phyloP scores from a whole-genome alignment of 2,113 vertebrate genomes.

The Coregonus clupeaformis region DNA sequence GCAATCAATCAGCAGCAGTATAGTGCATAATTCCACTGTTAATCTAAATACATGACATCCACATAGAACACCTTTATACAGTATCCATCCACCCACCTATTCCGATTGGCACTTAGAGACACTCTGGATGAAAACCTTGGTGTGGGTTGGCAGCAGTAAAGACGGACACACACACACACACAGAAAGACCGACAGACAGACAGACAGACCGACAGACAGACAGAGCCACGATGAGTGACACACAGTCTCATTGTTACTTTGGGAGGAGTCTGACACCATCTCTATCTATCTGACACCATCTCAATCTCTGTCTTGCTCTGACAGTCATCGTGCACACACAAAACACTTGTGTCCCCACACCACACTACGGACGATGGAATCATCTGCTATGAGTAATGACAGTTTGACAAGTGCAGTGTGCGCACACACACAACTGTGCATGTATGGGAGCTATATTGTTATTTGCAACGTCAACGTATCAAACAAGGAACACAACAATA shows the following conservation, averaged over 20 bases:
- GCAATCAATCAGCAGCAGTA: no score
- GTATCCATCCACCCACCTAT: no score
- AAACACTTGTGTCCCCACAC: neutral
- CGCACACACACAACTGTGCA: neutral
- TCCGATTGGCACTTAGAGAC: no score
- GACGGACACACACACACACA: neutral
- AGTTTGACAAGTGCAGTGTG: neutral
- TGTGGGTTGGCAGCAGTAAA: neutral
- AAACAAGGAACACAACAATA: neutral
- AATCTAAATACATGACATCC: no score
- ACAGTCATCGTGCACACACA: neutral
- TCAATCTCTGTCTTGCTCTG: conserved; percentile 14
- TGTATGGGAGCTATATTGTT: neutral
- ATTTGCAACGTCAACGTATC: neutral
- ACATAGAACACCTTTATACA: no score
- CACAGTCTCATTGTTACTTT: conserved; percentile 26
- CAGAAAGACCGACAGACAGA: conserved; percentile 3
- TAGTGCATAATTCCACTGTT: no score
- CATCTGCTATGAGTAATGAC: neutral
- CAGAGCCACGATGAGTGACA: neutral
- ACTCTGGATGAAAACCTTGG: no score
- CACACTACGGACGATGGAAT: neutral
- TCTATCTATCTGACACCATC: conserved; percentile 35
- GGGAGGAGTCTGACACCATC: conserved; percentile 9
- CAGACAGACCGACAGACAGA: neutral